Percentiles rank a stretch among this genome's conserved stretches.
These are phyloP conservation scores for Hozukius guyotensis DNA, from an alignment of 2,797 vertebrate genomes.

Conservation along the genomic window DNA sequence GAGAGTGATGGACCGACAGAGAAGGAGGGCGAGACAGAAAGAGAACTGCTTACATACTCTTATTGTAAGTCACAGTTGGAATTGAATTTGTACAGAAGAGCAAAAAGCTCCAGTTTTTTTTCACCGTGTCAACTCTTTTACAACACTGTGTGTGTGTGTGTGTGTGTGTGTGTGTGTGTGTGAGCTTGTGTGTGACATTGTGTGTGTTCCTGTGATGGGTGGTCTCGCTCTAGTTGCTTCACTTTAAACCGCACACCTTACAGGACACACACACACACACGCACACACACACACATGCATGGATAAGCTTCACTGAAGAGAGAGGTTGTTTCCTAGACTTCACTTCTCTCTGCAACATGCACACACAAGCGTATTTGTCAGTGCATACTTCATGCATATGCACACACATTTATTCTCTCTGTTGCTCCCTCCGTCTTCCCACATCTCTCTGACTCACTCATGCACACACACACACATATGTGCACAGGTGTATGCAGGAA, in stretches of 20 bases:
- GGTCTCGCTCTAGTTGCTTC: constrained; percentile 62
- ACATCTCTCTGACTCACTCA: not conserved
- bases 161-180: not conserved
- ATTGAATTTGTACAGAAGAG: constrained; percentile 63
- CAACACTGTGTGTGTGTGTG: not conserved
- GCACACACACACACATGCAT: constrained; percentile 18
- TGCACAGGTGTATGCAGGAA: constrained; percentile 17
- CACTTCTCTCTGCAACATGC: constrained; percentile 31
- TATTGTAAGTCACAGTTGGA: constrained; percentile 53
- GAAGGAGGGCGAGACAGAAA: constrained; percentile 23
- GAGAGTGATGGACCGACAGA: constrained; percentile 6
- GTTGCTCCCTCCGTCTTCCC: not conserved
- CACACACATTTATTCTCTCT: not conserved
- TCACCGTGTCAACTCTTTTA: constrained; percentile 56
- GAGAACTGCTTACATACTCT: constrained; percentile 58
- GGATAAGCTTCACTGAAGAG: constrained; percentile 39
- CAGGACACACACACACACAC: constrained; percentile 11
- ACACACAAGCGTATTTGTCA: constrained; percentile 38
- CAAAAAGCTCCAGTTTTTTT: constrained; percentile 42
- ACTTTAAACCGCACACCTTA: constrained; percentile 28
- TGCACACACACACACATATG: not conserved
- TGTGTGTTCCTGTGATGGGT: constrained; percentile 26
- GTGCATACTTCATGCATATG: not conserved
- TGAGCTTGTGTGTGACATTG: not conserved
- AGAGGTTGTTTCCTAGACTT: constrained; percentile 29